Base-by-base conservation (phyloP, 2,113 vertebrate species). In the Pomatostomus ruficeps region DNA sequence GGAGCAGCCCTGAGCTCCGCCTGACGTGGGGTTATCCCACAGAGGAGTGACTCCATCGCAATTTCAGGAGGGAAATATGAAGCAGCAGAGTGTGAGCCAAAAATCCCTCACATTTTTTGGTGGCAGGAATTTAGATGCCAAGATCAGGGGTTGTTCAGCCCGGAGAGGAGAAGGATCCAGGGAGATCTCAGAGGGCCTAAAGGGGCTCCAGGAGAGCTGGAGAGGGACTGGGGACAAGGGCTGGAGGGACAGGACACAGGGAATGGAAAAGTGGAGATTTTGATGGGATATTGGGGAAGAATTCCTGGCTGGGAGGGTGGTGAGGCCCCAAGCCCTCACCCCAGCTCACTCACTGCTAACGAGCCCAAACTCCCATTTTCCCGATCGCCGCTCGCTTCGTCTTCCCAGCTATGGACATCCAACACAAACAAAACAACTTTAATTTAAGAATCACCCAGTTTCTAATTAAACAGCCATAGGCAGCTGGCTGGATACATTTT, bases 401-500 rank as follows among this genome's bases (percentile, higher is more conserved):
- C 96, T 88, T 95, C 95, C 91, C 48, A 91, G 97, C 96, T n/a
- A 78, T 3, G 67, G 91, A 75, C 89, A 70, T n/a, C 57, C 87
- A 77, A 93, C 24, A 57, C 95, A 96, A 97, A 95, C 92, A 97
- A 97, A 97, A 84, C 97, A 98, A 97, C 96, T 97, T 98, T 98
- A 98, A 98, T 98, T 98, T 98, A 98, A 98, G 98, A 98, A 98
- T 98, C 98, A 98, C 93, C 97, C 98, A 68, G 97, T 97, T 98
- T 98, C 98, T 98, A 98, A 98, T 98, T 98, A 98, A 98, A 98
- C 97, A 92, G 98, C 97, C 97, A 97, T 78, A 97, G 98, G 98
- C 98, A 98, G 98, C 98, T 98, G 98, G 98, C 97, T 98, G 98
- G 98, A 97, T 97, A 98, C 98, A 97, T 98, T 98, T 98, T 98